Base-by-base conservation (phyloP, 2,888 invertebrate species). In the Drosophila greeni region DNA sequence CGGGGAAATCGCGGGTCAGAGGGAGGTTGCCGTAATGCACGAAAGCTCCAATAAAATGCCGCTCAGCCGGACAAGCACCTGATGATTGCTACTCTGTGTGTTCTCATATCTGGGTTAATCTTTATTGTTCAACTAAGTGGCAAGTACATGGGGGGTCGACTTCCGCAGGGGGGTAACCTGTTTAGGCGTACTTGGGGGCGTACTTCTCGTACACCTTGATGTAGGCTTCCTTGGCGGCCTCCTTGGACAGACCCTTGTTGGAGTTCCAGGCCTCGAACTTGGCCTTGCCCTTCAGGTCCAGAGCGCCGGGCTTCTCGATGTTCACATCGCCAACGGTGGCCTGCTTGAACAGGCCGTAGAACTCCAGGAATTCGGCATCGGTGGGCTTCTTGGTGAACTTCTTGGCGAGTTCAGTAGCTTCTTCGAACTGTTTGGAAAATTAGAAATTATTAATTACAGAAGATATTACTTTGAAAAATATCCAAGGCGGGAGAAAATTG, bases 211-310 rank as follows among this genome's bases (percentile, higher is more conserved):
- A 95, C 86, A 93, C 91, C 12, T 91, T 92, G 67, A 97, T 90
- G 90, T 97, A 97, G 49, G 93, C 92, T 84, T 93, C 91, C 90
- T 95, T 95, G 56, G 97, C 97, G 31, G 92, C 93, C 20, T 94
- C 95, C 84, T 93, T 90, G 34, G 92, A 89, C 85, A 92, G 90
- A 37, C 97, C 97, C 90, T 97, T 97, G 87, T 93, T 94, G 59
- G 89, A 90, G 72, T 91, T 92, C 98, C 98, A 99, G 3, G 95
- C 93, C 87, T 95, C 95, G 95, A 95, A 98, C 90, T 98, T 98
- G 24, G 97, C 97, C 87, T 95, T 97, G 72, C 94, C 97, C 89
- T 94, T 95, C 76, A 95, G 87, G 84, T 98, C 97, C 67, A 97
- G 83, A 89, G 96, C 92, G 55, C 97, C 95, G 58, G 98, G 98